These are phyloP conservation scores for Paragorgia papillata DNA, from an alignment of 92 coral and sea anemone genomes.

Conservation along the genomic window DNA sequence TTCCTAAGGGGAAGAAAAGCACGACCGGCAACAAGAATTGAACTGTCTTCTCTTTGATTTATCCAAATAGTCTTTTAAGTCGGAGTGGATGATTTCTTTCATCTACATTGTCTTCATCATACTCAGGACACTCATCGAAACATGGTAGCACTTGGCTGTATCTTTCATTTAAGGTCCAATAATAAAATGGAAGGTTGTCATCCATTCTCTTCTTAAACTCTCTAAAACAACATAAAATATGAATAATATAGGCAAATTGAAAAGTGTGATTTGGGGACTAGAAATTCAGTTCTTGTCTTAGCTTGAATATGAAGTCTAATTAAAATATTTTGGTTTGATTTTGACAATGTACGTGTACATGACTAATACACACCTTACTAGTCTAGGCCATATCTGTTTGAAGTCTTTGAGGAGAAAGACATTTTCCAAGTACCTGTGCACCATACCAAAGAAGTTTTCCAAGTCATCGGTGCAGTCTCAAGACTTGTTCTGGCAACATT, in stretches of 20 bases:
- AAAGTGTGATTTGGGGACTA: no score
- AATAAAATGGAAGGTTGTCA: slow-evolving; percentile 47
- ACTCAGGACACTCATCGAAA: slow-evolving; percentile 26
- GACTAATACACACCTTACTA: slow-evolving; percentile 1
- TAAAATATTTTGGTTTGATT: background rate
- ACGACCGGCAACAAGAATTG: slow-evolving; percentile 51
- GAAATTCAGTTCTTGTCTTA: no score
- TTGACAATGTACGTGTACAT: background rate
- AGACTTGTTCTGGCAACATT: slow-evolving; percentile 56
- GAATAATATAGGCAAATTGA: no score
- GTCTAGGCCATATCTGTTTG: slow-evolving; percentile 39
- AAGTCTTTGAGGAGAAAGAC: slow-evolving; percentile 42
- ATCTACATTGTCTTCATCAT: slow-evolving; percentile 29
- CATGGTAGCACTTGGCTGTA: slow-evolving; percentile 41
- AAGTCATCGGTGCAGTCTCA: slow-evolving; percentile 49
- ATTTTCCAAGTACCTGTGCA: slow-evolving; percentile 36
- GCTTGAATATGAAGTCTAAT: background rate
- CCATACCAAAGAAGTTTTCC: slow-evolving; percentile 31
- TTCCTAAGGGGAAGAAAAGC: slow-evolving; percentile 57
- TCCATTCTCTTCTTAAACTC: slow-evolving; percentile 61
- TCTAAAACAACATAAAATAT: no score
- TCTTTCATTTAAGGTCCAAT: slow-evolving; percentile 57
- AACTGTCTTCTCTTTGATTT: slow-evolving; percentile 59
- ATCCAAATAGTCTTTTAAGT: slow-evolving; percentile 42
- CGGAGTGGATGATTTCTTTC: slow-evolving; percentile 45